phyloP scores from a whole-genome alignment of 2,113 vertebrate genomes.

The Geococcyx californianus region DNA sequence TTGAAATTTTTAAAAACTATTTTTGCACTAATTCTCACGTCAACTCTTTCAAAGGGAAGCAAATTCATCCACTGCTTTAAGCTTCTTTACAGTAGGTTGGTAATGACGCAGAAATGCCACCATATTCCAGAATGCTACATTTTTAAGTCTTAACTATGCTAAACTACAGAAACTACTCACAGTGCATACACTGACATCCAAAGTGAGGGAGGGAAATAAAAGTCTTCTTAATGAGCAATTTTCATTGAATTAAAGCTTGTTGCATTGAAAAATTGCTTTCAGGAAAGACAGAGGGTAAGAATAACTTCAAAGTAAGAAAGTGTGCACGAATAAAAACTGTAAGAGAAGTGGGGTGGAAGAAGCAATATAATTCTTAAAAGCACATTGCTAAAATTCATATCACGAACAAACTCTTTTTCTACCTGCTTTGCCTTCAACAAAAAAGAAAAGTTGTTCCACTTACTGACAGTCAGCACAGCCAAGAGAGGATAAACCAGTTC shows the following conservation, averaged over 20 bases:
- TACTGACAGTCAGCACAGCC: not conserved
- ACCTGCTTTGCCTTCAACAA: not conserved
- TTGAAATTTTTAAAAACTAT: not conserved
- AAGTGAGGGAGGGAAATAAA: not conserved
- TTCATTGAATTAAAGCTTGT: not conserved
- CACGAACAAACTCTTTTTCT: not conserved
- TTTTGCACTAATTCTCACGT: not conserved
- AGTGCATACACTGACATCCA: not conserved
- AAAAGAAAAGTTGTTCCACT: not conserved
- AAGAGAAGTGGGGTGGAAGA: not conserved
- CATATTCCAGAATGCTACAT: not conserved
- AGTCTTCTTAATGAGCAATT: not conserved
- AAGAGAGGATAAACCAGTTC: not conserved
- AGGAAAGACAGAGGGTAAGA: not conserved
- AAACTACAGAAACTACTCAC: not conserved
- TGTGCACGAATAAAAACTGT: not conserved
- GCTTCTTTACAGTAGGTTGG: not conserved
- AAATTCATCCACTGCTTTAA: not conserved
- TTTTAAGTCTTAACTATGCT: not conserved
- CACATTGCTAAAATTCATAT: not conserved
- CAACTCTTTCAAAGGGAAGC: not conserved
- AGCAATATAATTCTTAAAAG: not conserved
- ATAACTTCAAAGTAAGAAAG: not conserved
- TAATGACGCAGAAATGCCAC: slow-evolving; percentile 58
- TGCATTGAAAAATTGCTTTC: not conserved